Evolutionary conservation across 2,113 vertebrate species (phyloP).

Genomic region (Lepisosteus osseus): DNA sequence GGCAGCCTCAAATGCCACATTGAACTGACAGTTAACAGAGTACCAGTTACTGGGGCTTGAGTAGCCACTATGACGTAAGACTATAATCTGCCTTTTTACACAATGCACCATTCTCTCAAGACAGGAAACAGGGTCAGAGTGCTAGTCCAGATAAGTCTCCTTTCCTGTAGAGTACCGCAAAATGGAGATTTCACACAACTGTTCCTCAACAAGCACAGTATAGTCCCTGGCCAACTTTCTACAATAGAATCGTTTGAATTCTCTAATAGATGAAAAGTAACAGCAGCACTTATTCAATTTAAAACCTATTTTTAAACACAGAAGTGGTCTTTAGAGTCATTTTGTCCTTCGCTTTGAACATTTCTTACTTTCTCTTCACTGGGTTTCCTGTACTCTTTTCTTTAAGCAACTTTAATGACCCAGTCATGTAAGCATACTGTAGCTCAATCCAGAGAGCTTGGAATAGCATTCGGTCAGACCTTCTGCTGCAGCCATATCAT

Average conservation of each 20-base stretch:
- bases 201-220: constrained; percentile 33
- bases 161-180: constrained; percentile 35
- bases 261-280: constrained; percentile 32
- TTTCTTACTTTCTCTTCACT: neutral
- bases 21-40: neutral
- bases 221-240: constrained; percentile 37
- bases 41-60: neutral
- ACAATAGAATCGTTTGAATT: constrained; percentile 48
- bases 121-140: constrained; percentile 39
- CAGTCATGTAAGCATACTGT: neutral
- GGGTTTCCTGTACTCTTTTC: neutral
- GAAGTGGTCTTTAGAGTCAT: constrained; percentile 38
- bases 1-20: constrained; percentile 14
- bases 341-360: constrained; percentile 5
- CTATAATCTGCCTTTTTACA: constrained; percentile 34
- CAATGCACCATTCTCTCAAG: constrained; percentile 42
- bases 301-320: neutral
- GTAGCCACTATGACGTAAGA: constrained; percentile 11
- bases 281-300: neutral
- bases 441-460: neutral
- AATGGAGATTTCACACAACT: constrained; percentile 31
- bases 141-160: constrained; percentile 40
- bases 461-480: neutral
- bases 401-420: neutral
- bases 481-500: neutral